These are phyloP conservation scores for Pherbina coryleti DNA, from an alignment of 2,888 invertebrate species.

Conservation along the genomic window DNA sequence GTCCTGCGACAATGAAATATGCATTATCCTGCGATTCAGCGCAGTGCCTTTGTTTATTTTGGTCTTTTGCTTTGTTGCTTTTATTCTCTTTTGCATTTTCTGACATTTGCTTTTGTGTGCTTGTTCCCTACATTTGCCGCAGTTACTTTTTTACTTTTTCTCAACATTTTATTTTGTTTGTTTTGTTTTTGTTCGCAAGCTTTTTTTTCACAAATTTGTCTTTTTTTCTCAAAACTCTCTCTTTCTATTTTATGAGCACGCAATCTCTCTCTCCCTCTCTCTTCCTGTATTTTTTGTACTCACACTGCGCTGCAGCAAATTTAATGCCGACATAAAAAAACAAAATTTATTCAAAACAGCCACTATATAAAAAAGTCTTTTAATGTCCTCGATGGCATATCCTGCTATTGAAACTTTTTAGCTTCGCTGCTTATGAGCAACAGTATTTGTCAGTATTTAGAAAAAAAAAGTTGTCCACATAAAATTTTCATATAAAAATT, in stretches of 20 bases:
- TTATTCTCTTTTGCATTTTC: not conserved
- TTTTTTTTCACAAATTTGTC: not conserved
- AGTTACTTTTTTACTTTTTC: not conserved
- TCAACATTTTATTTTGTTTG: not conserved
- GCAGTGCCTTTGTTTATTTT: slow-evolving; percentile 5
- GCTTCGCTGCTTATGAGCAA: slow-evolving; percentile 24
- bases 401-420: slow-evolving; percentile 30
- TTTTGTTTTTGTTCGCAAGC: not conserved
- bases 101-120: not conserved
- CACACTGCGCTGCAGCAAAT: not conserved
- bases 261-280: not conserved
- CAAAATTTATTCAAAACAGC: not conserved
- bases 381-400: slow-evolving; percentile 23
- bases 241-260: slow-evolving; percentile 4
- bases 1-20: slow-evolving; percentile 29
- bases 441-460: not conserved
- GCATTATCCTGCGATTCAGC: slow-evolving; percentile 12
- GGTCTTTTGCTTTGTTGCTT: not conserved
- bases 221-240: not conserved
- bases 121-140: slow-evolving; percentile 2
- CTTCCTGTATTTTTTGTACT: too few species aligned
- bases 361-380: not conserved
- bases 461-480: not conserved
- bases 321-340: not conserved
- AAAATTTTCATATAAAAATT: not conserved